Evolutionary conservation across 2,113 vertebrate species (phyloP), one percentile per base, ranked within the genome.

Genomic region (Perca flavescens): DNA sequence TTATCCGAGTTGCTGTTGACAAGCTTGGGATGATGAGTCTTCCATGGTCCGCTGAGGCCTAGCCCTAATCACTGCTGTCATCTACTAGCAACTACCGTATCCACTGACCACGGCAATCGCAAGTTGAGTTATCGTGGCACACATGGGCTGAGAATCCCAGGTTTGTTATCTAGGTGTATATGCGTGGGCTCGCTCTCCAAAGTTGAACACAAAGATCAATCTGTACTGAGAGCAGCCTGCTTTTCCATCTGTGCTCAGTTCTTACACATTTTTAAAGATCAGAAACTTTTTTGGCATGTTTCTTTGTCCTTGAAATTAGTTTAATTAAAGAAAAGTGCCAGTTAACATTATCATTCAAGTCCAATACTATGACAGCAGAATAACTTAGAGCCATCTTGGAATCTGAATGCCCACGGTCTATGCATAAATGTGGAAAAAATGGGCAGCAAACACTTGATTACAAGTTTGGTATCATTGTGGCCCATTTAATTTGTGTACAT

Each of bases 31-130:
- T 91, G 91, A 92, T 92, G 91, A 92, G 91, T 91, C 91, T 87
- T 93, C 88, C 89, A 93, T 86, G 92, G 90, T 94, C 90, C 56
- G 84, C 81, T 91, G 91, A 92, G 89, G 89, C 74, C 86, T 62
- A 62, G 82, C 60, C 81, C 86, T 93, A 92, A 94, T 94, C 93
- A 90, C 79, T 58, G 74, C 86, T 93, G 91, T 94, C 91, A 94
- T 93, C 93, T 93, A 56, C 87, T 87, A 88, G 87, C 82, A 88
- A 89, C 88, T 71, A 83, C 85, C 36, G 77, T 80, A 91, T 89
- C 86, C 93, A 94, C 91, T 79, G 89, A 89, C 87, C 84, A 85
- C 74, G 15, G 89, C 90, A 89, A 91, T 93, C 87, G 86, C 68
- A 74, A 81, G 82, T 75, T 75, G 76, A 73, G 86, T 93, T 92